Percentiles rank a stretch among this genome's conserved stretches.
Evolutionary conservation across 2,797 vertebrate genomes (phyloP).

Genomic region (Molossus alvarezi): DNA sequence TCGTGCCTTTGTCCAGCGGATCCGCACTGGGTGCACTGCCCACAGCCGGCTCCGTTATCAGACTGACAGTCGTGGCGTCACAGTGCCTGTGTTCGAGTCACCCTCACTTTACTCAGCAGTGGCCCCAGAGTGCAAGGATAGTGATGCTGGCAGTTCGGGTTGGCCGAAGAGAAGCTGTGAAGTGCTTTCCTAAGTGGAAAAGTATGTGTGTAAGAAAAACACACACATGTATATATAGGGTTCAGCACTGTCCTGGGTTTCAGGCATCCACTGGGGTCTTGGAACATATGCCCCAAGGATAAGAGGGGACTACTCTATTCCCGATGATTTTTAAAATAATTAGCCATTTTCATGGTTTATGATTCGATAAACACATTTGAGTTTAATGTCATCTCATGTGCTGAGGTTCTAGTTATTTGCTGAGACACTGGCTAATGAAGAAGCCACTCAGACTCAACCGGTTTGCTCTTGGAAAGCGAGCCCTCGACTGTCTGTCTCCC

Average conservation of each 20-base stretch:
- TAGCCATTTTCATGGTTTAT: constrained; percentile 33
- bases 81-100: too few species aligned
- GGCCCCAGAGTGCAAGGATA: not conserved
- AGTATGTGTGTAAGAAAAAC: not conserved
- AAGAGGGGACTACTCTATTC: too few species aligned
- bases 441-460: constrained; percentile 21
- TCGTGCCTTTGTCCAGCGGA: not conserved
- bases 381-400: constrained; percentile 48
- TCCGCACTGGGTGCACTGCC: not conserved
- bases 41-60: too few species aligned
- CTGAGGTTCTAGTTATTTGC: constrained; percentile 12
- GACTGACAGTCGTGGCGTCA: too few species aligned
- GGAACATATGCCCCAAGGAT: too few species aligned
- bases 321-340: constrained; percentile 21
- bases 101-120: too few species aligned
- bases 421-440: not conserved
- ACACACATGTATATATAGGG: not conserved
- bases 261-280: too few species aligned
- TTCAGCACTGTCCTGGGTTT: fast-evolving
- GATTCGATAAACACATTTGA: constrained; percentile 20
- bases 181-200: not conserved
- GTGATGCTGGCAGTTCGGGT: not conserved
- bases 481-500: constrained; percentile 24
- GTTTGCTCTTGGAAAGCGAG: constrained; percentile 47
- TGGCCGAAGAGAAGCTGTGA: not conserved